Evolutionary conservation across 1,140 invertebrate genomes (phyloP).

Genomic region (Papilio dardanus): DNA sequence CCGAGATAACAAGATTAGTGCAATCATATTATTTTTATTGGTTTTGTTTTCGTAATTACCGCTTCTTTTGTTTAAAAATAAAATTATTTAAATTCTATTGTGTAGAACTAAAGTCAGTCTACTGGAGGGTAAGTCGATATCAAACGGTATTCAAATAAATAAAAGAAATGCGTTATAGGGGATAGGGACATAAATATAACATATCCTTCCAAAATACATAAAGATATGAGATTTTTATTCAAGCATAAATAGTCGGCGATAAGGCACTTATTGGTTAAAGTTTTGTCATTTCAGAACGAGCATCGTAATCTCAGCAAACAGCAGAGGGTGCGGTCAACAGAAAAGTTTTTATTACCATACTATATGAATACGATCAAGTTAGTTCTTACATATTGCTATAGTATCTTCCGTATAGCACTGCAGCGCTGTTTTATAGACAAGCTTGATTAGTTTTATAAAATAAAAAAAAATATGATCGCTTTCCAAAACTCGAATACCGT

Average conservation of each 20-base stretch:
- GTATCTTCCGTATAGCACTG: background rate
- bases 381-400: background rate
- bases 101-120: background rate
- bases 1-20: too few species aligned
- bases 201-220: constrained; percentile 16
- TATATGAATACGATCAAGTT: background rate
- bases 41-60: too few species aligned
- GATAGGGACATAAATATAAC: constrained; percentile 2
- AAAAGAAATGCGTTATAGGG: background rate
- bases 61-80: too few species aligned
- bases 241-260: constrained; percentile 15
- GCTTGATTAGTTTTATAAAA: background rate
- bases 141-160: background rate
- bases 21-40: too few species aligned
- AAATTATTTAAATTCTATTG: background rate
- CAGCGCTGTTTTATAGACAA: background rate
- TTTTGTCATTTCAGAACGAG: constrained; percentile 5
- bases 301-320: background rate
- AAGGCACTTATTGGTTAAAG: constrained; percentile 22
- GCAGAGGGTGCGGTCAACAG: background rate
- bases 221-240: constrained; percentile 19
- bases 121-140: background rate
- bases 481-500: too few species aligned
- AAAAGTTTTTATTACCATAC: constrained; percentile 11
- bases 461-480: background rate